Evolutionary conservation across 2,797 vertebrate species (phyloP).

Genomic region (Coregonus sp.): DNA sequence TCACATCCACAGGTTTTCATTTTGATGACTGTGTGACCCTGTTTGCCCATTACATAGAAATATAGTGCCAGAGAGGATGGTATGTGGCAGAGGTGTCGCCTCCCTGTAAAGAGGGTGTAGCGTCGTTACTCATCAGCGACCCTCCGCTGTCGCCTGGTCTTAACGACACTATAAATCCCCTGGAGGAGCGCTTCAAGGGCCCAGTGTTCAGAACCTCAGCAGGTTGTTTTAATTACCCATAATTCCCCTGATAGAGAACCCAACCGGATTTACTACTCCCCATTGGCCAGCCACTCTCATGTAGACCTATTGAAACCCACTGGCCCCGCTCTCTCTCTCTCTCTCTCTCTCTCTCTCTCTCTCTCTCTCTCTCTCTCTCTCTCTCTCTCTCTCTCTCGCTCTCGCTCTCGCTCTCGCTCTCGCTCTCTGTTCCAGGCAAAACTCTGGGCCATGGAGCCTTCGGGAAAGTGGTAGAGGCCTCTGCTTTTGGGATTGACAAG

Average conservation of each 20-base stretch:
- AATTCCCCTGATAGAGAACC: constrained; percentile 59
- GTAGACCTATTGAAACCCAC: too few species aligned
- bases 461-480: constrained; percentile 94
- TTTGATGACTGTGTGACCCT: neutral
- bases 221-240: constrained; percentile 71
- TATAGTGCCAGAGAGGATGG: constrained; percentile 8
- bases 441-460: constrained; percentile 94
- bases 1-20: neutral
- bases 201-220: constrained; percentile 48
- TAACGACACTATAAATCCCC: constrained; percentile 62
- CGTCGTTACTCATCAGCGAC: constrained; percentile 55
- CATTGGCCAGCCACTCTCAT: too few species aligned
- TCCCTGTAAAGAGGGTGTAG: constrained; percentile 47
- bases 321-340: constrained; percentile 38
- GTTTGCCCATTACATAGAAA: neutral
- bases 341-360: neutral
- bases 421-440: constrained; percentile 80
- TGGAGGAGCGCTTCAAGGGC: constrained; percentile 33
- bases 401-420: too few species aligned
- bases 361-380: too few species aligned
- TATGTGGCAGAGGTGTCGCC: constrained; percentile 28
- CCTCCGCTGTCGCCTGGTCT: constrained; percentile 51
- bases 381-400: too few species aligned
- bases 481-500: constrained; percentile 95
- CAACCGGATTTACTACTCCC: constrained; percentile 43